Percentiles rank a stretch among this genome's conserved stretches.
Evolutionary conservation across 2,888 invertebrate species (phyloP).

Genomic region (Allophyes oxyacanthae): DNA sequence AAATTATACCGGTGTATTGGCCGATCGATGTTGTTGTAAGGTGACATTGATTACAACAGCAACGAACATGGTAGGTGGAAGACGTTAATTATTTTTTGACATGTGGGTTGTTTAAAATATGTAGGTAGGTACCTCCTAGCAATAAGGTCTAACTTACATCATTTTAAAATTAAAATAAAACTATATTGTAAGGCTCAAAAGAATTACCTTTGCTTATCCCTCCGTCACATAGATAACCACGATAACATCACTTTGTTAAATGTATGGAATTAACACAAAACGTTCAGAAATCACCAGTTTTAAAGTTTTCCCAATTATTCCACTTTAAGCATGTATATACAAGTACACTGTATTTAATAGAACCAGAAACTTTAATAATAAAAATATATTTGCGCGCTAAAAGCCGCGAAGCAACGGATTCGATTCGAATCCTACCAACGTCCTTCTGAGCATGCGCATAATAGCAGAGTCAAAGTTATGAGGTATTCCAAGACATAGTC

Average conservation of each 20-base stretch:
- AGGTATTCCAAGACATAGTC: conserved; percentile 12
- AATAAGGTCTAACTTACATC: too few species aligned
- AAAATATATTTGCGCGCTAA: conserved; percentile 29
- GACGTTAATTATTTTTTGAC: too few species aligned
- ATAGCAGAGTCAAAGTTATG: conserved; percentile 46
- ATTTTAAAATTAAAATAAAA: neutral
- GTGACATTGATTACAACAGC: too few species aligned
- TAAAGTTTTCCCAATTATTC: neutral
- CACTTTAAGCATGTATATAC: too few species aligned
- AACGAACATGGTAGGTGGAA: too few species aligned
- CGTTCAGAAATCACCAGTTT: neutral
- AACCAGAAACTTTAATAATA: conserved; percentile 15
- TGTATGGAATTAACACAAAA: conserved; percentile 1
- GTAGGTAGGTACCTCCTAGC: too few species aligned
- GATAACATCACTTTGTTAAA: conserved; percentile 13
- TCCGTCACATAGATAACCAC: conserved; percentile 13
- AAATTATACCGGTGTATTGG: too few species aligned
- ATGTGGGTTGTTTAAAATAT: too few species aligned
- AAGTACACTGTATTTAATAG: neutral
- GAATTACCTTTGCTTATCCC: conserved; percentile 36
- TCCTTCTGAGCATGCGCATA: conserved; percentile 53
- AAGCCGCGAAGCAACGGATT: conserved; percentile 39
- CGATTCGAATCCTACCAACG: conserved; percentile 53
- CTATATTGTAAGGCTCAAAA: neutral
- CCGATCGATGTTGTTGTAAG: too few species aligned